A percentile compares a stretch with the other conserved stretches of the same genome.
phyloP scores from a whole-genome alignment of 2,113 vertebrate genomes.

The Clarias batrachus region DNA sequence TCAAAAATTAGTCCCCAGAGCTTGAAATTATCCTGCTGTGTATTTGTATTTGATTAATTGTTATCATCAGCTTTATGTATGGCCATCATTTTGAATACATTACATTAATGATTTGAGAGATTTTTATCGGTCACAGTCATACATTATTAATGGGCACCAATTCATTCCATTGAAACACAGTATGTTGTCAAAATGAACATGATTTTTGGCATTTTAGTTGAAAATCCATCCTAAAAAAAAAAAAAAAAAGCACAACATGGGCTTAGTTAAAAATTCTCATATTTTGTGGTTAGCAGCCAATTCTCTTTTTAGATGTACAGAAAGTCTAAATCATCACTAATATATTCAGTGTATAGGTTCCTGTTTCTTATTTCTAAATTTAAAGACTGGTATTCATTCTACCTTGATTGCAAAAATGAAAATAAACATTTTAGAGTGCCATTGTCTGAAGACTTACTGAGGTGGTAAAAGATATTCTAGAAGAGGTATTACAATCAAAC shows the following conservation, averaged over 20 bases:
- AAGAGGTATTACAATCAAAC: too few species aligned
- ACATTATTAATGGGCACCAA: constrained; percentile 43
- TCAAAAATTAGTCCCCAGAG: constrained; percentile 41
- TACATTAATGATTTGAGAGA: constrained; percentile 49
- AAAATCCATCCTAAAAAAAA: constrained; percentile 17
- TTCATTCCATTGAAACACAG: constrained; percentile 55
- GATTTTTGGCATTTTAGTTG: constrained; percentile 25
- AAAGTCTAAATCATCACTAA: background rate
- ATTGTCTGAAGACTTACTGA: too few species aligned
- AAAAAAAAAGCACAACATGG: too few species aligned
- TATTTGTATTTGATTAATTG: constrained; percentile 19
- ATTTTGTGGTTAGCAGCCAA: background rate
- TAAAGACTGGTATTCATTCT: background rate
- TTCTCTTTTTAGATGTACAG: background rate
- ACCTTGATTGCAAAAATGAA: constrained; percentile 36
- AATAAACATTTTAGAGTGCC: too few species aligned
- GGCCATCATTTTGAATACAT: constrained; percentile 50
- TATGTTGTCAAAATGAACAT: constrained; percentile 46
- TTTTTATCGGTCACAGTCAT: constrained; percentile 53
- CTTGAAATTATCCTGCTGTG: constrained; percentile 48
- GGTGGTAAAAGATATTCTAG: too few species aligned
- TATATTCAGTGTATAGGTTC: background rate
- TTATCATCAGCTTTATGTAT: background rate
- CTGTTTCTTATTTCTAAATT: background rate
- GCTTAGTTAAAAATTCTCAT: background rate